Evolutionary conservation across 2,888 invertebrate genomes (phyloP), one percentile per base, ranked within the genome.

Genomic region (Diplazon laetatorius): DNA sequence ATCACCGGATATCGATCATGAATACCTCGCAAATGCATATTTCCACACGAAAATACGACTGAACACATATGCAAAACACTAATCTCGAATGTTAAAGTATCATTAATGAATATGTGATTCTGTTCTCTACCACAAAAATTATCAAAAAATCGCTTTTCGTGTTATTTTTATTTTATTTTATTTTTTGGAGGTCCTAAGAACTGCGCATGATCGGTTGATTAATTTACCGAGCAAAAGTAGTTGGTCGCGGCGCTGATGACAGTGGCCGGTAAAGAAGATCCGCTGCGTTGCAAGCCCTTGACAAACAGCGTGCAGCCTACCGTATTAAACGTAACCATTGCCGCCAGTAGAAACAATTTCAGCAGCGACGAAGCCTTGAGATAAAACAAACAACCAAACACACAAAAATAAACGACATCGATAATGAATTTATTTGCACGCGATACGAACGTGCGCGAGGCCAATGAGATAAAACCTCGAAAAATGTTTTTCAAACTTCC

Each of bases 141-240:
- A n/a, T n/a, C n/a, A n/a, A n/a, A n/a, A n/a, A n/a, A n/a, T n/a
- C n/a, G n/a, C n/a, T n/a, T n/a, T n/a, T n/a, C n/a, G n/a, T n/a
- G n/a, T n/a, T n/a, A n/a, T n/a, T n/a, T n/a, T n/a, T n/a, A n/a
- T n/a, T n/a, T n/a, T n/a, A n/a, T n/a, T n/a, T n/a, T n/a, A n/a
- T n/a, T n/a, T n/a, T n/a, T n/a, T n/a, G 8, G 16, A 8, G 0
- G 35, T 30, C 30, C 30, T 9, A 55, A 55, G 9, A 55, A 55
- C 9, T 0, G n/a, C 30, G 30, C n/a, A n/a, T n/a, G n/a, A n/a
- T n/a, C n/a, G n/a, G n/a, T n/a, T n/a, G n/a, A n/a, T n/a, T n/a
- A 14, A n/a, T 93, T 92, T 91, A 95, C 95, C 83, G 95, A 94
- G 78, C 93, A 88, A 60, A 94, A 89, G 87, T 94, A 95, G 89